phyloP scores from a whole-genome alignment of 2,888 invertebrate species.

The Cephus sareptanus region DNA sequence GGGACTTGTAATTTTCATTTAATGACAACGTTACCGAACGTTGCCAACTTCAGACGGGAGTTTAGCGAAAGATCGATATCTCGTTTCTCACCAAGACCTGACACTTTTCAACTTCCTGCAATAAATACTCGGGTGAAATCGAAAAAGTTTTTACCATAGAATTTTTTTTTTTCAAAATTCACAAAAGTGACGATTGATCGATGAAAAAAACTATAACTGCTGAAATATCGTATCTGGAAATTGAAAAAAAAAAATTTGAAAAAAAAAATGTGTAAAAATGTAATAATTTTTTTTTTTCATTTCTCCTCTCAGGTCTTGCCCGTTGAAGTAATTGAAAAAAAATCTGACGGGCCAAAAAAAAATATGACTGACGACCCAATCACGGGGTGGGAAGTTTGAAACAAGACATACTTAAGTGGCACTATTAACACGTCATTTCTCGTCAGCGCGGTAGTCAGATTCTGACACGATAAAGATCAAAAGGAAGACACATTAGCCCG shows the following conservation, averaged over 20 bases:
- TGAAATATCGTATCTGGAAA: not conserved
- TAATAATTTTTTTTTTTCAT: too few species aligned
- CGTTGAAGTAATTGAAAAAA: not conserved
- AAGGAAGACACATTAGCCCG: conserved; percentile 17
- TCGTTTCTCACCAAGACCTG: not conserved
- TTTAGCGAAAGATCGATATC: not conserved
- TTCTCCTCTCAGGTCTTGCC: not conserved
- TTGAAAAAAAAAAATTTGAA: too few species aligned
- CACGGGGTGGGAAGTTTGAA: not conserved
- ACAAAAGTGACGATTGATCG: not conserved
- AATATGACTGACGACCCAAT: not conserved
- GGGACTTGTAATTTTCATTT: not conserved
- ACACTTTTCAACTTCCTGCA: not conserved
- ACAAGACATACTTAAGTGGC: not conserved
- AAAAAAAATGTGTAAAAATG: too few species aligned
- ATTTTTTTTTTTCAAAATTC: not conserved
- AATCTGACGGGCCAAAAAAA: not conserved
- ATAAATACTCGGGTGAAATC: not conserved
- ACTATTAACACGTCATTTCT: conserved; percentile 4
- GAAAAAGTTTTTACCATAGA: not conserved
- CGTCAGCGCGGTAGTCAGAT: conserved; percentile 18
- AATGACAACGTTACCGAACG: not conserved
- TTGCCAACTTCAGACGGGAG: not conserved
- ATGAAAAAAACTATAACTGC: not conserved
- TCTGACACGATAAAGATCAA: conserved; percentile 14